Conservation (phyloP, 2,797 vertebrate species). For the Xenops minutus region DNA sequence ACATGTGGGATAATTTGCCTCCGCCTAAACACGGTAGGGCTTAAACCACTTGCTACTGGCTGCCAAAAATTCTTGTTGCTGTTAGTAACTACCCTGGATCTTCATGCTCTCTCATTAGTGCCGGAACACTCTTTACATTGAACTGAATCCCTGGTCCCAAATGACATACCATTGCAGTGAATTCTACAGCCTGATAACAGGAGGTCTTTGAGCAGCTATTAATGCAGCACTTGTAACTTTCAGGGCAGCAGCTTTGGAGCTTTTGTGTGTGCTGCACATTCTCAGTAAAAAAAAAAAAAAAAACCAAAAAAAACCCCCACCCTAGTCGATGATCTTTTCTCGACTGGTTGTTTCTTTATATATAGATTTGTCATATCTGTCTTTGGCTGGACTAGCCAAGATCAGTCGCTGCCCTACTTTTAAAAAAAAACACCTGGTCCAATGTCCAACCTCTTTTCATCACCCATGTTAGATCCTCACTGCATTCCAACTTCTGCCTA, state of each 20-base stretch:
- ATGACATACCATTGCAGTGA: not conserved
- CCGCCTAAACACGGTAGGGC: not conserved
- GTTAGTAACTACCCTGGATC: not conserved
- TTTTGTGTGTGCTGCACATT: not conserved
- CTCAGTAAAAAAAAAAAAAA: not conserved
- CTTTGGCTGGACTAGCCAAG: not conserved
- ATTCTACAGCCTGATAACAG: not conserved
- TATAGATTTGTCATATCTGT: not conserved
- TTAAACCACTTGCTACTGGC: not conserved
- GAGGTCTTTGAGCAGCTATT: not conserved
- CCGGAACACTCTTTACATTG: not conserved
- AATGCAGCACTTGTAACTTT: not conserved
- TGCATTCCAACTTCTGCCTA: not conserved
- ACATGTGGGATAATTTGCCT: not conserved
- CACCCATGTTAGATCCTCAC: not conserved
- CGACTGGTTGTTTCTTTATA: not conserved
- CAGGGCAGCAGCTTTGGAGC: not conserved
- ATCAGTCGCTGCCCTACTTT: not conserved
- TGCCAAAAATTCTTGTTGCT: conserved; percentile 17
- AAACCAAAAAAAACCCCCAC: not conserved
- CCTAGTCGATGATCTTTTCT: not conserved
- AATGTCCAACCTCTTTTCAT: not conserved
- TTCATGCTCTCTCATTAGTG: not conserved
- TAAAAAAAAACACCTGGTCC: not conserved
- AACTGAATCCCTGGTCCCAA: not conserved